Conservation (phyloP, 2,888 invertebrate genomes). For the Hypena proboscidalis region DNA sequence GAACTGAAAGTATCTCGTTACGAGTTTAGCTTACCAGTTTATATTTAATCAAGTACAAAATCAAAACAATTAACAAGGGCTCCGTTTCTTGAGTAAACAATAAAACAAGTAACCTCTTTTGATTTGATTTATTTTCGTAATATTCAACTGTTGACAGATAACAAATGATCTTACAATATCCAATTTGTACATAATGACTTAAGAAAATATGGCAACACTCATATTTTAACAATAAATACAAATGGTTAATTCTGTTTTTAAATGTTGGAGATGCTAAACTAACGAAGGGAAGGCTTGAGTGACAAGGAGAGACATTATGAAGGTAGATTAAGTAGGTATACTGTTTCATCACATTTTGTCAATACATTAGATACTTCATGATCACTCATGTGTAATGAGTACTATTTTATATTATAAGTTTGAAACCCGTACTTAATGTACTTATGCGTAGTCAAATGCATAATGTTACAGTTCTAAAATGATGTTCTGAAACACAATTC, state of each 20-base stretch:
- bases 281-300: constrained; percentile 36
- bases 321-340: constrained; percentile 8
- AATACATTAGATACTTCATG: no score
- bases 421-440: no score
- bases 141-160: constrained; percentile 85
- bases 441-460: no score
- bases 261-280: constrained; percentile 38
- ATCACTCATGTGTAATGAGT: no score
- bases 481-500: constrained; percentile 15
- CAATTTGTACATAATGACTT: constrained; percentile 85
- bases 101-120: constrained; percentile 61
- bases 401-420: no score
- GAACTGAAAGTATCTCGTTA: no score
- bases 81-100: constrained; percentile 28
- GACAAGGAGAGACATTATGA: constrained; percentile 29
- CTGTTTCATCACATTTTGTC: constrained; percentile 28
- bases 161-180: constrained; percentile 85
- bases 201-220: constrained; percentile 85
- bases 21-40: no score
- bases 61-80: constrained; percentile 6
- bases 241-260: constrained; percentile 54
- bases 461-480: background rate
- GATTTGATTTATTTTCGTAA: constrained; percentile 83
- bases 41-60: background rate
- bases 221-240: constrained; percentile 81